A percentile compares a stretch with the other conserved stretches of the same genome.
Evolutionary conservation across 2,797 vertebrate genomes (phyloP).

Genomic region (Crypturellus tataupa): DNA sequence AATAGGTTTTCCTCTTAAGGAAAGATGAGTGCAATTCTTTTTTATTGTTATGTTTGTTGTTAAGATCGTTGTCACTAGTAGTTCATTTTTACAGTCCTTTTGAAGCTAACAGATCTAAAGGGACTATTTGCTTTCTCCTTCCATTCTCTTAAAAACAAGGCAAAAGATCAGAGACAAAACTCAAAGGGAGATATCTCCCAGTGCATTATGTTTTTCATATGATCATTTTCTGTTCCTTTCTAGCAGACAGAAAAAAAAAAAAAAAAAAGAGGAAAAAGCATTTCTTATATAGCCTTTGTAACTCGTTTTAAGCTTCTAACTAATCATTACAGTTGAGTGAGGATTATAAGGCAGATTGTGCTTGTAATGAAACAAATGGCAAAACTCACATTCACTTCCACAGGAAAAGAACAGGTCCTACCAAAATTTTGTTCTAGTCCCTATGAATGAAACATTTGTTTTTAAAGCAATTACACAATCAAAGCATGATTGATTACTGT

Average conservation of each 20-base stretch:
- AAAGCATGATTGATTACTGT: background rate
- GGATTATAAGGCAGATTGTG: background rate
- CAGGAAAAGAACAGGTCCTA: background rate
- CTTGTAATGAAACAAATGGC: background rate
- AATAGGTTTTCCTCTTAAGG: constrained; percentile 14
- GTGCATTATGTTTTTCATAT: background rate
- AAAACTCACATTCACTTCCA: background rate
- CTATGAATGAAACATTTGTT: background rate
- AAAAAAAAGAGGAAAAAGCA: background rate
- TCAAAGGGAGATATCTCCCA: background rate
- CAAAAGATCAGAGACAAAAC: constrained; percentile 42
- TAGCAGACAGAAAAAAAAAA: background rate
- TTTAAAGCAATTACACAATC: constrained; percentile 23
- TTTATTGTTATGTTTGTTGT: constrained; percentile 16
- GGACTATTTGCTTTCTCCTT: background rate
- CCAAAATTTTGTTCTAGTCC: background rate
- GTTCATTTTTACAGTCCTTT: constrained; percentile 11
- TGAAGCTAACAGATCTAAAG: constrained; percentile 39
- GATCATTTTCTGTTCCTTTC: background rate
- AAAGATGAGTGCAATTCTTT: background rate
- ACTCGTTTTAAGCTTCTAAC: background rate
- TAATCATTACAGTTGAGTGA: background rate
- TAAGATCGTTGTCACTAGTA: constrained; percentile 11
- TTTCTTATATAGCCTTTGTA: constrained; percentile 13
- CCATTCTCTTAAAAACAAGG: constrained; percentile 7